phyloP scores from a whole-genome alignment of 2,888 invertebrate genomes.

The Meganola albula region DNA sequence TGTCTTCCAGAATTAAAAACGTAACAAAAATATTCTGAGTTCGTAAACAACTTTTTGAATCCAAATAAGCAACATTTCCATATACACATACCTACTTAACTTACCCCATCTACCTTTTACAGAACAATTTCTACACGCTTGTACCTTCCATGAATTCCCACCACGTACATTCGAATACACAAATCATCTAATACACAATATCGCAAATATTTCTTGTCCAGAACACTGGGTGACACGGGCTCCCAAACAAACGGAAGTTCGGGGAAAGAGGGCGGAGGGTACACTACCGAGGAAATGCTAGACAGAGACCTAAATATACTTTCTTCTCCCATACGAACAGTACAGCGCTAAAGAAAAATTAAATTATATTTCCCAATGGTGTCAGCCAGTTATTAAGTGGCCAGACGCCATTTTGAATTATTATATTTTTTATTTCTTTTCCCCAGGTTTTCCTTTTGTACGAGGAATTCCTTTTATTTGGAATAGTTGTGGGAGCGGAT shows the following conservation, averaged over 20 bases:
- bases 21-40: constrained; percentile 18
- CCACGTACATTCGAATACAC: constrained; percentile 61
- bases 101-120: constrained; percentile 7
- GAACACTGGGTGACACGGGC: constrained; percentile 65
- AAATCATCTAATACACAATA: constrained; percentile 73
- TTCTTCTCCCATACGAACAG: constrained; percentile 34
- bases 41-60: constrained; percentile 33
- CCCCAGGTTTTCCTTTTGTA: constrained; percentile 66
- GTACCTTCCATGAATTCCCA: constrained; percentile 48
- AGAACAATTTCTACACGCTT: constrained; percentile 31
- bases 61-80: too few relatives aligned
- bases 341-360: constrained; percentile 66
- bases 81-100: too few relatives aligned
- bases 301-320: constrained; percentile 44
- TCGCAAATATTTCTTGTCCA: constrained; percentile 73
- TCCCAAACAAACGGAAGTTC: constrained; percentile 56
- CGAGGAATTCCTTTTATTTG: constrained; percentile 70
- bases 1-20: constrained; percentile 17
- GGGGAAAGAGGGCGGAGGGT: constrained; percentile 36
- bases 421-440: constrained; percentile 71
- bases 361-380: constrained; percentile 79
- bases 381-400: constrained; percentile 79
- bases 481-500: constrained; percentile 62
- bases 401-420: constrained; percentile 78
- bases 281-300: constrained; percentile 49